These are phyloP conservation scores for Trididemnum miniatum DNA, from an alignment of 23 tunicate genomes.

Conservation along the genomic window DNA sequence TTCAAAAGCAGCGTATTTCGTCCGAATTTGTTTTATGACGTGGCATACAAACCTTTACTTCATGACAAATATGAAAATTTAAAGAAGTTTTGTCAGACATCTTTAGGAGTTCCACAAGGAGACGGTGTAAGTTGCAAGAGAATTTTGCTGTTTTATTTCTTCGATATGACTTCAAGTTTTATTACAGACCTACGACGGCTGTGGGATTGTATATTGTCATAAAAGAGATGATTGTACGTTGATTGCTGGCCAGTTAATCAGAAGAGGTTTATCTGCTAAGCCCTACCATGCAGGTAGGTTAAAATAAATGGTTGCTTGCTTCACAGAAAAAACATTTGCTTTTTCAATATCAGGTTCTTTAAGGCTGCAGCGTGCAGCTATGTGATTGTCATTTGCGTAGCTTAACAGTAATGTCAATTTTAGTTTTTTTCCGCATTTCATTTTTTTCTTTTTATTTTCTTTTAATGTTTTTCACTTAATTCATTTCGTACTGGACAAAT, in stretches of 20 bases:
- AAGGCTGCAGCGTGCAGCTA: no score
- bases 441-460: no score
- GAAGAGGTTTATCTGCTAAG: constrained; percentile 73
- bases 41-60: constrained; percentile 64
- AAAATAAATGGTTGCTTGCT: no score
- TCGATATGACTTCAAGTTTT: no score
- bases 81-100: constrained; percentile 50
- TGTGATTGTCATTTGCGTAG: no score
- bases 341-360: no score
- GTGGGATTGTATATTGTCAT: constrained; percentile 91
- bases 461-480: no score
- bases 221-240: constrained; percentile 87
- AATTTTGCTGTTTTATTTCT: no score
- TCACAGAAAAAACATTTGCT: no score
- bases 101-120: constrained; percentile 30
- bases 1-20: constrained; percentile 77
- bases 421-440: no score
- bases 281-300: constrained; percentile 98
- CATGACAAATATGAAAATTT: constrained; percentile 59
- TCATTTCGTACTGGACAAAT: no score
- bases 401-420: no score
- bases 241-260: constrained; percentile 59
- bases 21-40: constrained; percentile 76
- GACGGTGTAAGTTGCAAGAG: constrained; percentile 56
- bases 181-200: constrained; percentile 56